These are phyloP conservation scores for Drosophila gaucha DNA, from an alignment of 2,888 invertebrate species.

Conservation along the genomic window DNA sequence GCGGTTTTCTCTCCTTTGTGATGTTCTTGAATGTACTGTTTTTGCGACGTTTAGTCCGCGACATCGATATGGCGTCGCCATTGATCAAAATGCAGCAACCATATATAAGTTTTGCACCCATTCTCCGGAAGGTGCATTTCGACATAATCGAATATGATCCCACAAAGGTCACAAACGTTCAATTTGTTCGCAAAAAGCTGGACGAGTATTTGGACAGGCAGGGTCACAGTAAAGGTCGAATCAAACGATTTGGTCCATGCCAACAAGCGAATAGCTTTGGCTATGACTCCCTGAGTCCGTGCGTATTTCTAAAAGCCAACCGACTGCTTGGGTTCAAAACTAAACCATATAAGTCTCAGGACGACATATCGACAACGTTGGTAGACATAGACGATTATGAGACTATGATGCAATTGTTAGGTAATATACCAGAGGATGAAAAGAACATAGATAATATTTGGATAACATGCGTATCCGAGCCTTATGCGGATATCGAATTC, in stretches of 20 bases:
- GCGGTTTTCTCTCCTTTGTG: background rate
- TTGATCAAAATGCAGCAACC: constrained; percentile 33
- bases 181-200: background rate
- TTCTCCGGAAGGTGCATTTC: background rate
- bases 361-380: constrained; percentile 8
- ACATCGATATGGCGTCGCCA: constrained; percentile 4
- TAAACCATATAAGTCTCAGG: constrained; percentile 7
- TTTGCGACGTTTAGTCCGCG: constrained; percentile 22
- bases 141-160: constrained; percentile 35
- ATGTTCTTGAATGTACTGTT: constrained; percentile 4
- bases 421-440: background rate
- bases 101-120: constrained; percentile 34
- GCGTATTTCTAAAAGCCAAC: constrained; percentile 64
- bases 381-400: background rate
- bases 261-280: constrained; percentile 31
- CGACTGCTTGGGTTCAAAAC: constrained; percentile 55
- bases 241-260: constrained; percentile 49
- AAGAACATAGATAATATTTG: constrained; percentile 40
- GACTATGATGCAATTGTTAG: constrained; percentile 10
- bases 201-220: constrained; percentile 24
- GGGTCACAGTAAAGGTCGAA: background rate
- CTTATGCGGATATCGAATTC: constrained; percentile 9
- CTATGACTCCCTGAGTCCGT: constrained; percentile 42
- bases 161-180: background rate
- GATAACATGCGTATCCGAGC: constrained; percentile 37